Conservation (phyloP, 2,113 vertebrate genomes). For the Struthio camelus region DNA sequence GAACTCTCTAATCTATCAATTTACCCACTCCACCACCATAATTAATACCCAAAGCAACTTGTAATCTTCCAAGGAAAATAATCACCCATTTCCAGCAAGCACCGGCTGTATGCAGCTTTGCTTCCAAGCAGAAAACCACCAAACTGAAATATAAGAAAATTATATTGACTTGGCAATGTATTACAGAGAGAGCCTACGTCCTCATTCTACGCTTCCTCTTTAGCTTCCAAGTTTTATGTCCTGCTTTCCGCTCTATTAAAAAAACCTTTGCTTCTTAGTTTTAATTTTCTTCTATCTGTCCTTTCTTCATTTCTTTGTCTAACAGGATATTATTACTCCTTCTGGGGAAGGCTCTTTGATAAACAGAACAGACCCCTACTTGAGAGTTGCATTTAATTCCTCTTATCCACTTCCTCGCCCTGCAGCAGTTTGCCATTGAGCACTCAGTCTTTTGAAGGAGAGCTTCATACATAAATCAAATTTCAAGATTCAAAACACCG, state of each 20-base stretch:
- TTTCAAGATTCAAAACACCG: neutral
- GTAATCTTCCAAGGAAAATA: neutral
- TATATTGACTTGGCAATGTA: neutral
- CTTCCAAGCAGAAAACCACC: neutral
- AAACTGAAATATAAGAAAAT: neutral
- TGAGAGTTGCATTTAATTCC: constrained; percentile 22
- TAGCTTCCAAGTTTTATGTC: neutral
- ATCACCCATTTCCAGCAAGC: neutral
- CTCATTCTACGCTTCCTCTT: neutral
- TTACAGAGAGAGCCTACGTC: neutral
- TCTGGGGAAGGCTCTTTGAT: neutral
- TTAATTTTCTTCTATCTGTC: neutral
- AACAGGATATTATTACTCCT: neutral
- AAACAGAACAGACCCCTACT: neutral
- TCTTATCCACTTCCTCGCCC: neutral
- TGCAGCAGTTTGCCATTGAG: neutral
- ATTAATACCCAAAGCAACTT: constrained; percentile 41
- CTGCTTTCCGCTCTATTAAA: constrained; percentile 21
- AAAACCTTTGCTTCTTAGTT: neutral
- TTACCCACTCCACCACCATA: neutral
- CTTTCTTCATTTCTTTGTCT: constrained; percentile 2
- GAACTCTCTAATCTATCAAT: constrained; percentile 13
- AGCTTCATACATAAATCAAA: constrained; percentile 9
- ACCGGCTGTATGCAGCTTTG: neutral
- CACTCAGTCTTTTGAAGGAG: neutral